Percentiles rank a stretch among this genome's conserved stretches.
These are phyloP conservation scores for Ceuthmochares aereus DNA, from an alignment of 2,113 vertebrate genomes.

Conservation along the genomic window DNA sequence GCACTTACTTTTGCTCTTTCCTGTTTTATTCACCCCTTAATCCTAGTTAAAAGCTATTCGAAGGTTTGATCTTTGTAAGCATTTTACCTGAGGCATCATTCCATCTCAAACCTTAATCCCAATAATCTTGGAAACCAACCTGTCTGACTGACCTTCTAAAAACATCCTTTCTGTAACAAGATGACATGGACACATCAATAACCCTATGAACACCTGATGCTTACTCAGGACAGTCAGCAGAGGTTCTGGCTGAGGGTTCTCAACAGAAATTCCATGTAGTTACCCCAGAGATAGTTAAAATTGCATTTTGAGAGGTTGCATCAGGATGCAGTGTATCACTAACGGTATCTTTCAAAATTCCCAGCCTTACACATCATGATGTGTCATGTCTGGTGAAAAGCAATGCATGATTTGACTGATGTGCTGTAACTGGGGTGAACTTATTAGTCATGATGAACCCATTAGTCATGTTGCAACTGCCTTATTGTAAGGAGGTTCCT, in stretches of 20 bases:
- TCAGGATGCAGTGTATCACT: conserved; percentile 34
- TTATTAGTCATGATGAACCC: conserved; percentile 39
- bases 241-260: conserved; percentile 16
- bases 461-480: conserved; percentile 58
- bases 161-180: neutral
- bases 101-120: conserved; percentile 55
- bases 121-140: conserved; percentile 23
- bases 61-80: conserved; percentile 32
- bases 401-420: conserved; percentile 58
- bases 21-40: conserved; percentile 42
- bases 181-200: neutral
- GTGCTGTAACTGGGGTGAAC: conserved; percentile 45
- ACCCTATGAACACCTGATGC: neutral
- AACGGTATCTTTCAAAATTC: conserved; percentile 59
- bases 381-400: conserved; percentile 65
- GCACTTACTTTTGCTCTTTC: conserved; percentile 30
- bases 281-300: neutral
- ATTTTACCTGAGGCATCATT: conserved; percentile 55
- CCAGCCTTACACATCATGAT: conserved; percentile 63
- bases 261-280: neutral
- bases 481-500: neutral
- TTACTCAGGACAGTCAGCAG: neutral
- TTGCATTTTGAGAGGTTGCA: conserved; percentile 30
- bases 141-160: neutral
- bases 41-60: conserved; percentile 52